Conservation (phyloP, 2,113 vertebrate species). For the Rattus rattus region DNA sequence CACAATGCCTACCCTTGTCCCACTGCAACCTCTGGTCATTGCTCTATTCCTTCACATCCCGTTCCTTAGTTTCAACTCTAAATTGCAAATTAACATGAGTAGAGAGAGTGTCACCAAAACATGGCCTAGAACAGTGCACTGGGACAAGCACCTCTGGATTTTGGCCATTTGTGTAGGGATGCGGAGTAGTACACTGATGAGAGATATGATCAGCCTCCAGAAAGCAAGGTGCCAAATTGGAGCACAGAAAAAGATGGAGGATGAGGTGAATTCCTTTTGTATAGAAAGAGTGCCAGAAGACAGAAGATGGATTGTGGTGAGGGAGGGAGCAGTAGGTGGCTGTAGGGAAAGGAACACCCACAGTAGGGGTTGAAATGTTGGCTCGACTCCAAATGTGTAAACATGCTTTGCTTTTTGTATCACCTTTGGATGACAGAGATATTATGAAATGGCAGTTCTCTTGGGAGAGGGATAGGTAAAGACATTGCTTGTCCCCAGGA, state of each 20-base stretch:
- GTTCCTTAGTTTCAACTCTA: neutral
- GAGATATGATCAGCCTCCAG: neutral
- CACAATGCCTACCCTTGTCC: neutral
- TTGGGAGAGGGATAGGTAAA: neutral
- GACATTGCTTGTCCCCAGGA: neutral
- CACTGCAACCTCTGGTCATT: neutral
- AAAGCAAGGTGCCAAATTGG: neutral
- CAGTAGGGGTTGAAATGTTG: neutral
- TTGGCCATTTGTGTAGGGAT: constrained; percentile 8
- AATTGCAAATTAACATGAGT: neutral
- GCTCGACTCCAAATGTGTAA: neutral
- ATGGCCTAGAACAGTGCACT: neutral
- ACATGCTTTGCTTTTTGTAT: neutral
- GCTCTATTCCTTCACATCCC: neutral
- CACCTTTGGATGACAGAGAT: neutral
- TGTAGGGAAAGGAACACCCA: neutral
- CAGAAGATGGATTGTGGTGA: neutral
- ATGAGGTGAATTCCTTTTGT: neutral
- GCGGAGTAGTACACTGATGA: neutral
- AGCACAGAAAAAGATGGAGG: neutral
- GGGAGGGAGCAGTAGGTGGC: neutral
- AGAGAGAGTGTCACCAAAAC: neutral
- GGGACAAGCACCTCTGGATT: neutral
- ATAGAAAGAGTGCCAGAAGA: neutral
- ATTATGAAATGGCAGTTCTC: neutral